Evolutionary conservation across 2,888 invertebrate species (phyloP), one percentile per base, ranked within the genome.

Genomic region (Heliconius ismenius): DNA sequence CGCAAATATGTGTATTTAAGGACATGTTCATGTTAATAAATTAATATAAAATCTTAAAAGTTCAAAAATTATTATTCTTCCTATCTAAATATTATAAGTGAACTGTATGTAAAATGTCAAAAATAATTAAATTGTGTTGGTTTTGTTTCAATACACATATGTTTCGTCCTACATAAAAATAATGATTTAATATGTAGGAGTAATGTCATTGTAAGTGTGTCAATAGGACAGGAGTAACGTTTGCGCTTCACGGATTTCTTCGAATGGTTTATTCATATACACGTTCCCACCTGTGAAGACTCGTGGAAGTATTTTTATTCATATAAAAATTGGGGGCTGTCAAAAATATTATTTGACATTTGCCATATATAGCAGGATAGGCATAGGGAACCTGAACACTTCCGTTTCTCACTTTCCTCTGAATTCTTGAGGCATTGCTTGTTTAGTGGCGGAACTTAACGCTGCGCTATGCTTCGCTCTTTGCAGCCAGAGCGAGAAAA

Each of bases 211-310:
- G 58, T 39, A 79, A 75, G 77, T 78, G 72, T 79, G 80, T 78
- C 78, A 81, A 76, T 77, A 63, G 80, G 62, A 74, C 79, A 79
- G 73, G 67, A 77, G 39, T 69, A 32, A 74, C 74, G 18, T 78
- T 76, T 69, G 75, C 70, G 68, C 54, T 77, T 69, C 73, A 65
- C 76, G 67, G 74, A 76, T 70, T 67, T 72, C 69, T 76, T 32
- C 63, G 60, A 75, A 79, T 81, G 77, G 77, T 79, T 81, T 81
- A 81, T 81, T 81, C 80, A 81, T 81, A 76, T 77, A 76, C 75
- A 75, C 72, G 63, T 74, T 73, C 43, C 65, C 69, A 76, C 74
- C 74, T 72, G 60, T 63, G 78, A 64, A 72, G n/a, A 26, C 74
- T 69, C 78, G 79, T 78, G 79, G 69, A 74, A 74, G 28, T 70